A percentile compares a stretch with the other conserved stretches of the same genome.
phyloP scores from a whole-genome alignment of 2,797 vertebrate species.

The Hyperoplus lanceolatus region DNA sequence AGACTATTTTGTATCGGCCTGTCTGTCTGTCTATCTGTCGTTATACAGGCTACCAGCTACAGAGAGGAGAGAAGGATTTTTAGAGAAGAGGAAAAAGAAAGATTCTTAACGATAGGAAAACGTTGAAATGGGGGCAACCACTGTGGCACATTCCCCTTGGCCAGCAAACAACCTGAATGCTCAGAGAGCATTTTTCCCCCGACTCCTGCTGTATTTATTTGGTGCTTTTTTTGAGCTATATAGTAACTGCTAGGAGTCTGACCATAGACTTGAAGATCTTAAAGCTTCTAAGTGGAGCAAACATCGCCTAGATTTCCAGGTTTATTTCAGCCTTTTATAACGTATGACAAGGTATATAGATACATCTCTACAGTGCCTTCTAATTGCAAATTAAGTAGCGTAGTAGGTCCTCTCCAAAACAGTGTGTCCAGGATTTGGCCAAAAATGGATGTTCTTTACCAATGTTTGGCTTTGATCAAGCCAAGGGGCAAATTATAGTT shows the following conservation, averaged over 20 bases:
- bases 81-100: constrained; percentile 9
- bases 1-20: constrained; percentile 41
- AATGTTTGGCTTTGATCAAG: constrained; percentile 28
- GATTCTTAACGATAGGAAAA: constrained; percentile 12
- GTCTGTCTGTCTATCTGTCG: constrained; percentile 25
- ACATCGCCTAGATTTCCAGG: background rate
- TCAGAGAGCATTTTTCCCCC: constrained; percentile 2
- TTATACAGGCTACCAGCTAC: constrained; percentile 29
- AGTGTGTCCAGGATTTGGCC: background rate
- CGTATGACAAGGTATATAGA: background rate
- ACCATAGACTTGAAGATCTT: background rate
- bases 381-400: background rate
- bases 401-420: background rate
- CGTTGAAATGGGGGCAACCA: constrained; percentile 5
- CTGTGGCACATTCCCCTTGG: constrained; percentile 26
- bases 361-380: constrained; percentile 4
- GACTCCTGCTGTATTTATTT: constrained; percentile 9
- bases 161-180: constrained; percentile 18
- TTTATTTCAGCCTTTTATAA: background rate
- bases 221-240: background rate
- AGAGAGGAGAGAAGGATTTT: constrained; percentile 23
- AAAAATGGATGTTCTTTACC: background rate
- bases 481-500: constrained; percentile 2
- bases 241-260: background rate
- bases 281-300: background rate